Evolutionary conservation across 2,797 vertebrate genomes (phyloP).

Genomic region (Bovichtus diacanthus): DNA sequence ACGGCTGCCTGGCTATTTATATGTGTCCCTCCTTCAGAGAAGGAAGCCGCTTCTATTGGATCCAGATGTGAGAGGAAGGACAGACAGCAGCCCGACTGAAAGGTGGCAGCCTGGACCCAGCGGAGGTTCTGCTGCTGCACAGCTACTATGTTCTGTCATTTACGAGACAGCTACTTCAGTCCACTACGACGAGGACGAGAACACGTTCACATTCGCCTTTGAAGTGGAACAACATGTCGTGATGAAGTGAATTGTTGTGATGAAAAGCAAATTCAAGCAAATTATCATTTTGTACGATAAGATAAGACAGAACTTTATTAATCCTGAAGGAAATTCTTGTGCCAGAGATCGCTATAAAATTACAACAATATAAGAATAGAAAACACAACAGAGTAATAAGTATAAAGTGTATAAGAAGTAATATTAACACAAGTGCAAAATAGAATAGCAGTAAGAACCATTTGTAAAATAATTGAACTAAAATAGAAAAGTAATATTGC

Average conservation of each 20-base stretch:
- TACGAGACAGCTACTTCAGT: slow-evolving; percentile 16
- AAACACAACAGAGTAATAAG: no score
- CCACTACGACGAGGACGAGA: slow-evolving; percentile 20
- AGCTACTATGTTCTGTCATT: slow-evolving; percentile 33
- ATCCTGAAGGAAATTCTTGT: no score
- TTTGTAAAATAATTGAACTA: no score
- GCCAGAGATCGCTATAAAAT: no score
- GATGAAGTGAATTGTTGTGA: neutral
- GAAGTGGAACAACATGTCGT: neutral
- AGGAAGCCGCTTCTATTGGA: slow-evolving; percentile 84
- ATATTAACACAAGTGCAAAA: no score
- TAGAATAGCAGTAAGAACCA: no score
- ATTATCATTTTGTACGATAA: neutral
- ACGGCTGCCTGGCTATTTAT: slow-evolving; percentile 83
- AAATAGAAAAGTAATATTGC: no score
- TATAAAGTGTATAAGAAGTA: no score
- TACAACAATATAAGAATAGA: no score
- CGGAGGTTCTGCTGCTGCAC: slow-evolving; percentile 30
- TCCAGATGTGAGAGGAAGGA: slow-evolving; percentile 84
- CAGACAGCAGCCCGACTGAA: slow-evolving; percentile 68
- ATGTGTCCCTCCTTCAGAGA: slow-evolving; percentile 77
- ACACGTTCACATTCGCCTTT: slow-evolving; percentile 11
- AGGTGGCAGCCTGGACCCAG: slow-evolving; percentile 69
- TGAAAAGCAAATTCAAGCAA: neutral
- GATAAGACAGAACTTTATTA: no score